phyloP scores from a whole-genome alignment of 2,888 invertebrate species.

The Ypsolopha sequella region DNA sequence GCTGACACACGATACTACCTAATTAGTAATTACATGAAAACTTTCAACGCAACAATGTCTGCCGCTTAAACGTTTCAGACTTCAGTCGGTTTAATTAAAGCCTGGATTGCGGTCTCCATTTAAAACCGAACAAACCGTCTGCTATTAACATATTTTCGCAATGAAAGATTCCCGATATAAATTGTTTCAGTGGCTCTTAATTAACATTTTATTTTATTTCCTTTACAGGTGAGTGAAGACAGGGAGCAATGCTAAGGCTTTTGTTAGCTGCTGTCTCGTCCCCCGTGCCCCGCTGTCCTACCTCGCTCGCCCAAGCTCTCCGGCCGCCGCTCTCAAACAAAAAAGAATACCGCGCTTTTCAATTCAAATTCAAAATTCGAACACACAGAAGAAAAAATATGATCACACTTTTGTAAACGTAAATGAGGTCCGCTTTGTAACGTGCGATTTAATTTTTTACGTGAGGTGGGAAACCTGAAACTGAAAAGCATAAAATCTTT shows the following conservation, averaged over 20 bases:
- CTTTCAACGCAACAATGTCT: not conserved
- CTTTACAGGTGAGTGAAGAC: conserved; percentile 66
- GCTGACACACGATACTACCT: not conserved
- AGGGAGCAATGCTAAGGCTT: conserved; percentile 55
- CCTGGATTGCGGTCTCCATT: no score
- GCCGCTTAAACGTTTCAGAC: not conserved
- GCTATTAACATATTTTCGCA: not conserved
- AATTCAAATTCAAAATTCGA: conserved; percentile 29
- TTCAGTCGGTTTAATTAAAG: no score
- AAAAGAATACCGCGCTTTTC: conserved; percentile 63
- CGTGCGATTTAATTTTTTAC: conserved; percentile 48
- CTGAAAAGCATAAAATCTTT: conserved; percentile 15
- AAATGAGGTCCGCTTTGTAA: conserved; percentile 63
- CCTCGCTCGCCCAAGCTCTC: not conserved
- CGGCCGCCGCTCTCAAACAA: conserved; percentile 36
- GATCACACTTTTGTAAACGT: conserved; percentile 63
- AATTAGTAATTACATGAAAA: not conserved
- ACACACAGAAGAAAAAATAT: conserved; percentile 58
- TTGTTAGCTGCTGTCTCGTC: conserved; percentile 31
- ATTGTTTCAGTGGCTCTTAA: conserved; percentile 64
- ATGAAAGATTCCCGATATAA: conserved; percentile 39
- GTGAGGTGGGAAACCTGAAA: conserved; percentile 27
- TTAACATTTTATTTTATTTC: conserved; percentile 69
- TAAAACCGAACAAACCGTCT: not conserved
- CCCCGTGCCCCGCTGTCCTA: not conserved